Evolutionary conservation across 2,888 invertebrate genomes (phyloP).

Genomic region (Cylloceria caligata): DNA sequence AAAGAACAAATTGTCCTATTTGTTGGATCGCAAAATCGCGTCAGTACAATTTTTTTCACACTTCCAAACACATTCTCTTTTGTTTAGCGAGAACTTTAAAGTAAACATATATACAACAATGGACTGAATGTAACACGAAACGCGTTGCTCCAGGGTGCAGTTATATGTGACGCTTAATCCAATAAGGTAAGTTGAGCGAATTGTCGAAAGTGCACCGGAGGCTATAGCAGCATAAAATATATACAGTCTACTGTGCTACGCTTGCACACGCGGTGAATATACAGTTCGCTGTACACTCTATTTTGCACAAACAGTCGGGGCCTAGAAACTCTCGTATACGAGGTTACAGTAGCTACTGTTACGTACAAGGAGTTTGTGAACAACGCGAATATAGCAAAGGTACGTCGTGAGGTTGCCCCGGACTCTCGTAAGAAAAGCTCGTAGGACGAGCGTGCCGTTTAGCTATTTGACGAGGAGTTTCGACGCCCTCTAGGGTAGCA

Average conservation of each 20-base stretch:
- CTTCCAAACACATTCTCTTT: neutral
- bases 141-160: neutral
- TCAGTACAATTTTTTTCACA: constrained; percentile 7
- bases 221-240: neutral
- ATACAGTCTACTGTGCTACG: neutral
- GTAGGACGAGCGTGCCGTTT: constrained; percentile 37
- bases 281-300: constrained; percentile 35
- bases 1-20: neutral
- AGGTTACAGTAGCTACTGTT: constrained; percentile 20
- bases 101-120: neutral
- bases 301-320: constrained; percentile 38
- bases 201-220: constrained; percentile 51
- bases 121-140: constrained; percentile 20
- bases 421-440: constrained; percentile 60
- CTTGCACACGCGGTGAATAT: constrained; percentile 3
- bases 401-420: constrained; percentile 30
- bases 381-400: constrained; percentile 21
- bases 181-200: constrained; percentile 52
- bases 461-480: constrained; percentile 44
- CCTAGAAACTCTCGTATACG: constrained; percentile 47
- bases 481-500: constrained; percentile 23
- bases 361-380: constrained; percentile 14
- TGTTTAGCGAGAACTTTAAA: neutral
- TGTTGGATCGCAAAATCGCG: neutral
- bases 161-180: constrained; percentile 50